Percentiles rank a stretch among this genome's conserved stretches.
These are phyloP conservation scores for Podargus strigoides DNA, from an alignment of 2,797 vertebrate genomes.

Conservation along the genomic window DNA sequence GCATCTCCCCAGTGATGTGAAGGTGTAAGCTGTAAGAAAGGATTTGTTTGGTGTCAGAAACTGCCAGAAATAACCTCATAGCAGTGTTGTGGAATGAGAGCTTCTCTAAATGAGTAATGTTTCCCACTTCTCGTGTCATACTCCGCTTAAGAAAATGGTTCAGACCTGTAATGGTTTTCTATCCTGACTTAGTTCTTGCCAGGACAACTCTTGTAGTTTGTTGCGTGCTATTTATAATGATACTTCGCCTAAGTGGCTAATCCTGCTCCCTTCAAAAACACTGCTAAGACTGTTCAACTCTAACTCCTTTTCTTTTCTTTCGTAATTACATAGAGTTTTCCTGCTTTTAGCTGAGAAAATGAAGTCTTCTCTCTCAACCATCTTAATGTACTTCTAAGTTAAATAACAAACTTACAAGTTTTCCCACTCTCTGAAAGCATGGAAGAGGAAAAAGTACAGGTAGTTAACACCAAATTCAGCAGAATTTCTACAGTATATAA, in stretches of 20 bases:
- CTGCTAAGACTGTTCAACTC: neutral
- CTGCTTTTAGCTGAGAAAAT: neutral
- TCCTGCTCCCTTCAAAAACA: conserved; percentile 2
- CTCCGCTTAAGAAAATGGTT: neutral
- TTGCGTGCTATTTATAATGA: neutral
- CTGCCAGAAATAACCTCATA: neutral
- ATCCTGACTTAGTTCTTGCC: neutral
- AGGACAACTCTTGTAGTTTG: neutral
- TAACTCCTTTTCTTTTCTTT: neutral
- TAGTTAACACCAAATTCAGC: conserved; percentile 42
- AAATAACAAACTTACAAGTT: conserved; percentile 65
- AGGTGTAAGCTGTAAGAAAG: neutral
- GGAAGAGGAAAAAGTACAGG: conserved; percentile 56
- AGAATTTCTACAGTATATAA: conserved; percentile 1
- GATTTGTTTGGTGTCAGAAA: neutral
- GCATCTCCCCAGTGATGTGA: neutral
- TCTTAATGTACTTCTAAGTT: conserved; percentile 46
- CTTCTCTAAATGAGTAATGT: neutral
- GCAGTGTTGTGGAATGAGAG: neutral
- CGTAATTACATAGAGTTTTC: neutral
- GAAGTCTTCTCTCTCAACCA: conserved; percentile 2
- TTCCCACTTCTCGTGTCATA: neutral
- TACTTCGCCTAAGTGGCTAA: neutral
- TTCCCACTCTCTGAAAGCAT: conserved; percentile 71
- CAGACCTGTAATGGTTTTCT: neutral